Percentiles rank a stretch among this genome's conserved stretches.
Evolutionary conservation across 1,140 invertebrate genomes (phyloP).

Genomic region (Lutraria rhynchaena): DNA sequence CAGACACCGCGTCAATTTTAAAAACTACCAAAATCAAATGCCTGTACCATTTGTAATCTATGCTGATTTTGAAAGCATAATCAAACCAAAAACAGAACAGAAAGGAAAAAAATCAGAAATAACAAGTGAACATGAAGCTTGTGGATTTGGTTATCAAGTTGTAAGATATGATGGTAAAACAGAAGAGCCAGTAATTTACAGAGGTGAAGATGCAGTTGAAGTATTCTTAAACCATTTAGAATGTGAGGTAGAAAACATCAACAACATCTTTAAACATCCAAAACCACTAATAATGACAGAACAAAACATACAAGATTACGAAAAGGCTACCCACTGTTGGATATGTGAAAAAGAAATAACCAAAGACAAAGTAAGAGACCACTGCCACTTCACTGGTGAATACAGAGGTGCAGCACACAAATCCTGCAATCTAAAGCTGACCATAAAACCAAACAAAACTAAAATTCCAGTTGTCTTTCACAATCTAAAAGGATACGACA

Average conservation of each 20-base stretch:
- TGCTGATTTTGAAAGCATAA: too few relatives aligned
- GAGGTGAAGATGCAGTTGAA: slow-evolving; percentile 21
- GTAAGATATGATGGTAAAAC: neutral
- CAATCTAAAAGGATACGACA: slow-evolving; percentile 42
- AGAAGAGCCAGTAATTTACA: slow-evolving; percentile 4
- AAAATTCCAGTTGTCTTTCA: slow-evolving; percentile 31
- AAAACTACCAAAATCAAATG: neutral
- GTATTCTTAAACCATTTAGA: slow-evolving; percentile 20
- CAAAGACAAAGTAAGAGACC: slow-evolving; percentile 25
- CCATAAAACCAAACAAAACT: slow-evolving; percentile 3
- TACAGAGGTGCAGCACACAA: slow-evolving; percentile 51
- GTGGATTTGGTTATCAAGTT: slow-evolving; percentile 9
- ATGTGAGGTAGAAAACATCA: slow-evolving; percentile 36
- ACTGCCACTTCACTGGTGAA: slow-evolving; percentile 49
- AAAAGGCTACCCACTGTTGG: slow-evolving; percentile 26
- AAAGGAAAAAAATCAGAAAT: neutral
- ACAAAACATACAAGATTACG: slow-evolving; percentile 30
- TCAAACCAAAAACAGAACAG: neutral
- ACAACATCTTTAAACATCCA: neutral
- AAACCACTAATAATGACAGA: slow-evolving; percentile 17
- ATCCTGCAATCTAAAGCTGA: slow-evolving; percentile 39
- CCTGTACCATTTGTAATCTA: neutral
- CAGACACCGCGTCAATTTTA: too few relatives aligned
- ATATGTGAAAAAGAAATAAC: slow-evolving; percentile 36
- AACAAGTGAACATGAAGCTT: neutral